Evolutionary conservation across 2,797 vertebrate species (phyloP).

Genomic region (Channallabes apus): DNA sequence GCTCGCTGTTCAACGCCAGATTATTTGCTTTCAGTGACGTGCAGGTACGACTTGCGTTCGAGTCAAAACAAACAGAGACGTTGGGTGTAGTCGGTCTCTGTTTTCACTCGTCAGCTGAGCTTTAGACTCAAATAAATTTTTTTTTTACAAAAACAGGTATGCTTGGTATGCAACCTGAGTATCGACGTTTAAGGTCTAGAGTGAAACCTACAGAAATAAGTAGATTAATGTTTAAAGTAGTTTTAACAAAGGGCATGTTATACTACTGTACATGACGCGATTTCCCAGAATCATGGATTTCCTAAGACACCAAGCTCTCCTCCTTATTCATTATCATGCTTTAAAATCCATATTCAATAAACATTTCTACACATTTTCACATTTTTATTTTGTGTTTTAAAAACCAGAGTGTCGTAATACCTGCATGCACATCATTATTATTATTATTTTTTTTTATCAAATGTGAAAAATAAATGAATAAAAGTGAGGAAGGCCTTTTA

Average conservation of each 20-base stretch:
- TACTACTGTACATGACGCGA: background rate
- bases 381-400: too few relatives aligned
- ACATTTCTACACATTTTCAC: background rate
- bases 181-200: background rate
- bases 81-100: background rate
- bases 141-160: background rate
- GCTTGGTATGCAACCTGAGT: background rate
- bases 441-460: too few relatives aligned
- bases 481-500: background rate
- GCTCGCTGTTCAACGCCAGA: background rate
- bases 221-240: background rate
- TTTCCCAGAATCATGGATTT: background rate
- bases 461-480: background rate
- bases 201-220: background rate
- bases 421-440: too few relatives aligned
- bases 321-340: background rate
- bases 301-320: background rate
- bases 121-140: background rate
- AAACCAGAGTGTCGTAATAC: too few relatives aligned
- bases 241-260: background rate
- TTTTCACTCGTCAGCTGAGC: background rate
- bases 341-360: background rate
- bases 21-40: background rate
- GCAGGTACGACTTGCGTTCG: background rate
- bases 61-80: background rate